Evolutionary conservation across 2,888 invertebrate species (phyloP).

Genomic region (Neoitamus cyanurus): DNA sequence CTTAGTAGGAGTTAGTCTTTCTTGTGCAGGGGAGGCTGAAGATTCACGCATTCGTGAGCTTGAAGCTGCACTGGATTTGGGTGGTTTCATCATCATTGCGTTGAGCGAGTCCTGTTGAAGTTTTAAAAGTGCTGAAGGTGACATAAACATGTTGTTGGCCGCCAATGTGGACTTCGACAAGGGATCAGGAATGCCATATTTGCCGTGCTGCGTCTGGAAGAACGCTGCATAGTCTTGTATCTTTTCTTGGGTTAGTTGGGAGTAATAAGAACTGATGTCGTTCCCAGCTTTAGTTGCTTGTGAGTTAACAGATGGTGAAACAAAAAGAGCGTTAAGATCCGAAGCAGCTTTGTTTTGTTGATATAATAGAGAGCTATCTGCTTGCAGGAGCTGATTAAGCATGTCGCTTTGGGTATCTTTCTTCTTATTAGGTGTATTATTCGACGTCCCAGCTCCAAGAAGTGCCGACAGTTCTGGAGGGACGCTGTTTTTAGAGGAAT

Average conservation of each 20-base stretch:
- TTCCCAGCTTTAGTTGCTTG: conserved; percentile 53
- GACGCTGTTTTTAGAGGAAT: conserved; percentile 54
- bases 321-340: conserved; percentile 63
- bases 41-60: conserved; percentile 63
- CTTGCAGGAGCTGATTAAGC: conserved; percentile 63
- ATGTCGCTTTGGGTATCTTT: conserved; percentile 57
- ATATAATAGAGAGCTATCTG: conserved; percentile 62
- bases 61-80: conserved; percentile 61
- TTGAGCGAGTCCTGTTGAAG: conserved; percentile 71
- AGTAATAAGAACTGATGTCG: conserved; percentile 62
- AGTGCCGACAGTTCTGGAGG: conserved; percentile 60
- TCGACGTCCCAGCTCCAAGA: conserved; percentile 54
- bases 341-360: conserved; percentile 64
- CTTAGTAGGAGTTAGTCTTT: conserved; percentile 64
- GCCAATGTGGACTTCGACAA: conserved; percentile 80
- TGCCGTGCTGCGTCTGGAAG: conserved; percentile 67
- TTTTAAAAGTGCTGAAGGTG: conserved; percentile 76
- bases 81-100: conserved; percentile 70
- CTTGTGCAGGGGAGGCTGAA: conserved; percentile 59
- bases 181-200: conserved; percentile 75
- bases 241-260: conserved; percentile 66
- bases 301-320: conserved; percentile 58
- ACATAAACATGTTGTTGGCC: conserved; percentile 82
- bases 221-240: conserved; percentile 67
- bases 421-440: conserved; percentile 33